A percentile compares a stretch with the other conserved stretches of the same genome.
Evolutionary conservation across 2,113 vertebrate species (phyloP).

Genomic region (Dolichotis patagonum): DNA sequence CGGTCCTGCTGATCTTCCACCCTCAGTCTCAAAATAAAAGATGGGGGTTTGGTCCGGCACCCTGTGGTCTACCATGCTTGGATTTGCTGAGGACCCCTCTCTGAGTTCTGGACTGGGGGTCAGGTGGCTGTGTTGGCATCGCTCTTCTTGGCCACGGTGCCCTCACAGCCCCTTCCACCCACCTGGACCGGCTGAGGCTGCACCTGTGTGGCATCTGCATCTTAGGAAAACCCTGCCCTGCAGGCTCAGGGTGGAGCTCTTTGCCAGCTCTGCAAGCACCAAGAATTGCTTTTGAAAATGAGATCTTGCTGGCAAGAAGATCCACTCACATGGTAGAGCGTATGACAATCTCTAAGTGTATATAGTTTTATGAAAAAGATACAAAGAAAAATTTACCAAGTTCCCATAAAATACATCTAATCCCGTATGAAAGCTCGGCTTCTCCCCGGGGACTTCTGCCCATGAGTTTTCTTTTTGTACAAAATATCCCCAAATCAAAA

Average conservation of each 20-base stretch:
- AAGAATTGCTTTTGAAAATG: constrained; percentile 84
- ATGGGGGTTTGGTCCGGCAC: background rate
- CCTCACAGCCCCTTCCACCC: background rate
- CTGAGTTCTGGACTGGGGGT: background rate
- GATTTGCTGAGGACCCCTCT: background rate
- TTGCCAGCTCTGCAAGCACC: constrained; percentile 88
- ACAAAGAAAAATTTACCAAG: constrained; percentile 85
- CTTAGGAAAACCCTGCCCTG: constrained; percentile 77
- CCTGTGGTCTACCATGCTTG: background rate
- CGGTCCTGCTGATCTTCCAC: background rate
- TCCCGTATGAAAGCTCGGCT: constrained; percentile 87
- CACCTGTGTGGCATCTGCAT: constrained; percentile 80
- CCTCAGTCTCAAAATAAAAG: background rate
- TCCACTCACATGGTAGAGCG: constrained; percentile 85
- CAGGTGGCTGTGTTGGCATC: background rate
- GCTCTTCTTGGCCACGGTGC: background rate
- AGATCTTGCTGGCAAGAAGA: constrained; percentile 88
- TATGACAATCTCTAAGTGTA: constrained; percentile 84
- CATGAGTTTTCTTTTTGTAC: constrained; percentile 85
- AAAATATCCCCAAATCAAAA: constrained; percentile 87
- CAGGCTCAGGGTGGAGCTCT: constrained; percentile 80
- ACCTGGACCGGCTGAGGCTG: background rate
- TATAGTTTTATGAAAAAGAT: constrained; percentile 73
- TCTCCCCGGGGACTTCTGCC: constrained; percentile 82
- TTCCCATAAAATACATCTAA: constrained; percentile 88